Base-by-base conservation (phyloP, 2,113 vertebrate genomes). In the Cottus gobio region DNA sequence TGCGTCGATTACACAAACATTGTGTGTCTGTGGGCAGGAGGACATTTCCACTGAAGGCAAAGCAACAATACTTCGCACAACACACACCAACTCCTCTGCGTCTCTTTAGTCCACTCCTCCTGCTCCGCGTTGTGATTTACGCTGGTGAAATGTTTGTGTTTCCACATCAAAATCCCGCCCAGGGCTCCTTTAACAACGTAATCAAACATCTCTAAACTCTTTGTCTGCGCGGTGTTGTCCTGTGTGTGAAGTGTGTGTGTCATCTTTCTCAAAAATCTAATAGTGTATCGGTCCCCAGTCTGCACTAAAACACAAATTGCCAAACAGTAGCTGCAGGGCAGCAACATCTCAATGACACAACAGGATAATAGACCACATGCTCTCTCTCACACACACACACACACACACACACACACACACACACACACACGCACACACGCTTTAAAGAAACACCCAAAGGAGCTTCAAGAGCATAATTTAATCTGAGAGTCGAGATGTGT, bases 151-250 rank as follows among this genome's bases (percentile, higher is more conserved):
- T 39, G 31, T 76, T 37, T 74, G 71, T 61, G 28, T 48, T 65
- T 79, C 61, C 54, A 62, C 30, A 80, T 56, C 18, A 56, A 82
- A 80, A 66, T 60, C 60, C 39, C 4, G 6, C 46, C 31, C 34
- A 66, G 58, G 37, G 56, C 69, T 48, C 24, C 63, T 79, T 73
- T 79, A 67, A 79, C 22, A 39, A 70, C n/a, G 37, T 34, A 69
- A 66, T 80, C 67, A 76, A 81, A 75, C 37, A 66, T 64, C 61
- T 75, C 71, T 82, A 34, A 86, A 50, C 65, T 44, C 56, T 28
- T 57, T 15, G 12, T 28, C 54, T 6, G 2, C 54, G 13, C 48
- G 46, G n/a, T 1, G 22, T 60, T 36, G 52, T 72, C 39, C 71
- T 15, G 42, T 28, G 54, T 36, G 4, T 64, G 31, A 72, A 64